Base-by-base conservation (phyloP, 2,113 vertebrate species). In the Oryzias woworae region DNA sequence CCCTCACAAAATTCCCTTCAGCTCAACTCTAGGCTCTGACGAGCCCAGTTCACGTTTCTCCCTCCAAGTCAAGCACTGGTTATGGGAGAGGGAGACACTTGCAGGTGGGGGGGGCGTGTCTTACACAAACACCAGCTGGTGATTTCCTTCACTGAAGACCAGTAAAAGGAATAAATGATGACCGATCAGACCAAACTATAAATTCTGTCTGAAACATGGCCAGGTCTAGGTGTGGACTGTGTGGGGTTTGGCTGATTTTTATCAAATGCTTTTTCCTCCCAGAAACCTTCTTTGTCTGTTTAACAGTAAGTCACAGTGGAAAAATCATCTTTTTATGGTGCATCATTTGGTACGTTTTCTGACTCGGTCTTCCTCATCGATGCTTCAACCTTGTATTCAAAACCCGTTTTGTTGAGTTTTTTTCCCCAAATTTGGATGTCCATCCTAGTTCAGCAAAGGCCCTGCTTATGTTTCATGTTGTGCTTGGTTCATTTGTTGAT, bases 111-210 rank as follows among this genome's bases (percentile, higher is more conserved):
- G 20, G 83, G 89, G 85, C 82, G 81, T 78, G 66, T 77, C 83
- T 87, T 88, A 85, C 83, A 87, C 87, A 91, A 91, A 88, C 87
- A 90, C 75, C 80, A 86, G 84, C 80, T 77, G 59, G 84, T 85
- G 80, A 91, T 86, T 90, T 83, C 78, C 65, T 79, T 79, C 79
- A 85, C 87, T 83, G 78, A 86, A 82, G 84, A 79, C 85, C 84
- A 86, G 86, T 89, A 89, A 90, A 90, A 88, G 82, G 89, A 89
- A 90, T 87, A 87, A 88, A 91, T 90, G 86, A 87, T 85, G 86
- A 85, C 82, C 78, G 81, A 89, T 89, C 82, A 61, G 85, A 74
- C 84, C 83, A 71, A 80, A 85, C 77, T 87, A 80, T 89, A 90
- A 91, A 91, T 90, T 78, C 85, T 78, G 83, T 77, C 84, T 90